Evolutionary conservation across 2,888 invertebrate genomes (phyloP), one percentile per base, ranked within the genome.

Genomic region (Leptopilina myrica): DNA sequence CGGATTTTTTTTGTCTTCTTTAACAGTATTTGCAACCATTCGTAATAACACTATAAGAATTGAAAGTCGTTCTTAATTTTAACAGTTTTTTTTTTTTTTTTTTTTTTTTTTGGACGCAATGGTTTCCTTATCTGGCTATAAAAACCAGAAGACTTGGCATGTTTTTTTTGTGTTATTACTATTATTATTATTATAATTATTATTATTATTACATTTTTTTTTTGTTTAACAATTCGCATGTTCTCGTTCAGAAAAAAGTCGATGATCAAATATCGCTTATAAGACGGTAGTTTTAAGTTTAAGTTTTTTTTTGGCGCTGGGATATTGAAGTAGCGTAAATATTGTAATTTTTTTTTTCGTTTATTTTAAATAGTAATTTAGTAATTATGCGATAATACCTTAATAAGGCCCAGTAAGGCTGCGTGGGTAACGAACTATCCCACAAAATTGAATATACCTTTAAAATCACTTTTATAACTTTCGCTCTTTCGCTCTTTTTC

Each of bases 321-420:
- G 83, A 88, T 87, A 87, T 86, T 87, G 85, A 85, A 88, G 84
- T 88, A 88, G 87, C 88, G 86, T 88, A 88, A 88, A 88, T 88
- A 86, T 86, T 84, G 81, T 85, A 84, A 83, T 83, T 85, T 80
- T 83, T 85, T 85, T 82, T 84, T 84, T 84, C 77, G 76, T 79
- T 81, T 85, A 76, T 88, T 87, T 33, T 86, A 86, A 86, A 84
- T 89, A 89, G 80, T 88, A 89, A 89, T 90, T 89, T 88, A 89
- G 87, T 88, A 90, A 84, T 90, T 88, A 90, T 90, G 91, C 88
- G 89, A 90, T 90, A 90, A 91, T 91, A 91, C 88, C 87, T 91
- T 91, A 91, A 89, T 91, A 91, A 91, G 91, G 91, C 91, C 91
- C 89, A 91, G 91, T 91, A 91, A 91, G 91, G 91, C 91, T 90